A percentile compares a stretch with the other conserved stretches of the same genome.
Conservation (phyloP, 1,140 invertebrate genomes). For the Linepithema humile region DNA sequence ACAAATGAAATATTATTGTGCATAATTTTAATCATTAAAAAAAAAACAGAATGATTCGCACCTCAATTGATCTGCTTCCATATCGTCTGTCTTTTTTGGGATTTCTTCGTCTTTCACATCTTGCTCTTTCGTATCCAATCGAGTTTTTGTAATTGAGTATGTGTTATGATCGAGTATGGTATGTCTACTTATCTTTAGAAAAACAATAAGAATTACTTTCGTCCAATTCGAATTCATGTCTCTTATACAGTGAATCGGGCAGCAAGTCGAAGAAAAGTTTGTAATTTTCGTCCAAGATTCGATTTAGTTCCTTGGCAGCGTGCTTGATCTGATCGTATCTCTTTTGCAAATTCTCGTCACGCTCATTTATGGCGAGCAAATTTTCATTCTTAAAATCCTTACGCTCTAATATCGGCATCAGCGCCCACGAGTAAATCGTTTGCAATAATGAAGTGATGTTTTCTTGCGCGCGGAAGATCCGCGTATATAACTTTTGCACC, state of each 20-base stretch:
- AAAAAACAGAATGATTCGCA: background rate
- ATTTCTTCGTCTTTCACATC: conserved; percentile 14
- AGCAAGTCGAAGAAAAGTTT: conserved; percentile 86
- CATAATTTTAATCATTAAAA: background rate
- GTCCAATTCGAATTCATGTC: conserved; percentile 68
- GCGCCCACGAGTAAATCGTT: conserved; percentile 88
- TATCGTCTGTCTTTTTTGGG: conserved; percentile 19
- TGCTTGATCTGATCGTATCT: conserved; percentile 86
- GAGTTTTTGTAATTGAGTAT: background rate
- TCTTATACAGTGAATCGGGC: conserved; percentile 73
- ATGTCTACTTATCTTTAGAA: too few species aligned
- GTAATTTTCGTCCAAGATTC: conserved; percentile 87
- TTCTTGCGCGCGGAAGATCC: conserved; percentile 86
- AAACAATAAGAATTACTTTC: conserved; percentile 67
- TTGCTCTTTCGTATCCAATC: conserved; percentile 27
- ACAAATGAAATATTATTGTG: background rate
- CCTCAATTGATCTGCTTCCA: conserved; percentile 19
- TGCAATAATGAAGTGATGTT: conserved; percentile 81
- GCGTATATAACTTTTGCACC: conserved; percentile 85
- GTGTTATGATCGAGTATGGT: too few species aligned
- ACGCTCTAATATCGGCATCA: conserved; percentile 88
- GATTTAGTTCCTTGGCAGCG: conserved; percentile 85
- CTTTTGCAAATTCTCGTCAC: conserved; percentile 83
- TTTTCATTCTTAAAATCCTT: conserved; percentile 87
- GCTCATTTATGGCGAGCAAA: conserved; percentile 86